Base-by-base conservation (phyloP, 2,888 invertebrate genomes). In the Leptothorax acervorum region DNA sequence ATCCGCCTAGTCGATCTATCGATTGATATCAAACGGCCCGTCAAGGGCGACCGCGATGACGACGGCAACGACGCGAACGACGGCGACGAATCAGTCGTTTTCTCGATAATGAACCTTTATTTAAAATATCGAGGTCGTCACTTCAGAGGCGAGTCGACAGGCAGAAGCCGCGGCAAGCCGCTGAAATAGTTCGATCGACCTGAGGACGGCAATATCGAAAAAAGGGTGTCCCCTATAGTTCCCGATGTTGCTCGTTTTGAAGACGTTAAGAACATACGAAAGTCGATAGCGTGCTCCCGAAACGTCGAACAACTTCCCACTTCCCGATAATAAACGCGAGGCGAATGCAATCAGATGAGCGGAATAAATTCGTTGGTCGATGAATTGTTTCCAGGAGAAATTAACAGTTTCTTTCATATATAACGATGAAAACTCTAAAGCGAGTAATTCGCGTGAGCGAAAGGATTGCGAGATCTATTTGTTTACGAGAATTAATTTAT, bases 51-150 rank as follows among this genome's bases (percentile, higher is more conserved):
- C 84, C 84, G 79, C 78, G 82, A 66, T 83, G 82, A 73, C 68
- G 62, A 71, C 82, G 78, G 74, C 83, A n/a, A 18, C 73, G 28
- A 74, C n/a, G 65, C 23, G 70, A 63, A 31, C 23, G 75, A 63
- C 82, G 70, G 51, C 83, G 79, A 74, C 79, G 81, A 62, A 85
- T 71, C 86, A 87, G 82, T 73, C 82, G 71, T 85, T 84, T 86
- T 76, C 76, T 85, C 87, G 89, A 86, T 90, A 90, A 90, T 90
- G 90, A 90, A 89, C 82, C 86, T 82, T 89, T 90, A 85, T 90
- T 90, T 89, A 90, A 90, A 87, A 88, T 90, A 90, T 90, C 87
- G 89, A 86, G 90, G 90, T 90, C 90, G 86, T 70, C 85, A 70
- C 84, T 87, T 90, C 88, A 81, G 85, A 83, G 48, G 78, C 57